phyloP scores from a whole-genome alignment of 2,113 vertebrate genomes.

The Pogona vitticeps region DNA sequence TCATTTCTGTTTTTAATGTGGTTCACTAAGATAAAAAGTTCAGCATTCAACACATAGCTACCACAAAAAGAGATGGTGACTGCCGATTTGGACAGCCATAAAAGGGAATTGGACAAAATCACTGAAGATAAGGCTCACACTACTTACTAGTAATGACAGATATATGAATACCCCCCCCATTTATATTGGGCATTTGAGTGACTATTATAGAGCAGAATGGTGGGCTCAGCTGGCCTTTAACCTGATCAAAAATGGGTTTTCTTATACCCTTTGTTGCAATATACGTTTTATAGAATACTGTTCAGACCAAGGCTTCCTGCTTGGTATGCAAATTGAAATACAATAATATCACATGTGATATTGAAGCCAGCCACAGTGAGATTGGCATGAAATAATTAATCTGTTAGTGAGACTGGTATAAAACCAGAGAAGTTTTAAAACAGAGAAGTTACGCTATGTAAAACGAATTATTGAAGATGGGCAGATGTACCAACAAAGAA shows the following conservation, averaged over 20 bases:
- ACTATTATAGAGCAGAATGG: too few relatives aligned
- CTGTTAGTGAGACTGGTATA: background rate
- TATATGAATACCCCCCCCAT: too few relatives aligned
- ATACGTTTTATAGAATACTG: background rate
- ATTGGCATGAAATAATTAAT: too few relatives aligned
- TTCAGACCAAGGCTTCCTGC: background rate
- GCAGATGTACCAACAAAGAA: constrained; percentile 32
- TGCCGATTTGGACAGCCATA: too few relatives aligned
- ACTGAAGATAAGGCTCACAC: too few relatives aligned
- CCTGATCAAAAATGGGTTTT: too few relatives aligned
- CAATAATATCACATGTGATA: background rate
- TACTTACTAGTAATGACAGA: too few relatives aligned
- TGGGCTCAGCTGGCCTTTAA: too few relatives aligned
- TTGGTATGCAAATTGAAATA: background rate
- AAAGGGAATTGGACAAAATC: too few relatives aligned
- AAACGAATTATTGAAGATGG: constrained; percentile 19
- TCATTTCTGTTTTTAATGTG: constrained; percentile 6
- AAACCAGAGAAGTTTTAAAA: background rate
- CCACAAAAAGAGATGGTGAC: too few relatives aligned
- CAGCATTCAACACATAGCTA: too few relatives aligned
- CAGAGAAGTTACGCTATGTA: background rate
- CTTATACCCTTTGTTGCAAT: background rate
- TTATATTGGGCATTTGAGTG: too few relatives aligned
- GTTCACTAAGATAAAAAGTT: constrained; percentile 13
- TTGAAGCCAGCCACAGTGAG: background rate